Conservation (phyloP, 2,113 vertebrate genomes). For the Pelecanus crispus region DNA sequence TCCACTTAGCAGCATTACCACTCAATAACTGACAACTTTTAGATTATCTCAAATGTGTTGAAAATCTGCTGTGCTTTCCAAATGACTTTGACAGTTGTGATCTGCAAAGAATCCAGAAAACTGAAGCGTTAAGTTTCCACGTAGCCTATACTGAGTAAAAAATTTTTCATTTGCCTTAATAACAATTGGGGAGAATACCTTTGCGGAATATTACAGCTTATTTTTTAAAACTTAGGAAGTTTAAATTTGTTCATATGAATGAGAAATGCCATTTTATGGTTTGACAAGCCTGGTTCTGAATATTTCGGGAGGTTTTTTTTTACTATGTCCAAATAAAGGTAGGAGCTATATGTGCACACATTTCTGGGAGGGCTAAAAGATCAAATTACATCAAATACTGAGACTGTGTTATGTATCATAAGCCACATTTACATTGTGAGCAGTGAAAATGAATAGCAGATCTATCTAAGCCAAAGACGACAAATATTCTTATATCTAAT, state of each 20-base stretch:
- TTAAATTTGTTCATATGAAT: background rate
- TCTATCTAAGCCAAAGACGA: background rate
- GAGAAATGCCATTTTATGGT: background rate
- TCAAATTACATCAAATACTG: background rate
- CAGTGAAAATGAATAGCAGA: background rate
- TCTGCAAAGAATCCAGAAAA: background rate
- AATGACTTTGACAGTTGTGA: background rate
- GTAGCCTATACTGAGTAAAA: background rate
- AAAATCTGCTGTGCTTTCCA: background rate
- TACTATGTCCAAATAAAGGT: background rate
- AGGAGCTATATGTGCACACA: too few species aligned
- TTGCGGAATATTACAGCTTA: background rate
- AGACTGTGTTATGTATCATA: background rate
- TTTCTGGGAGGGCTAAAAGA: background rate
- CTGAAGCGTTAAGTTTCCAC: background rate
- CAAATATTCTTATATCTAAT: background rate
- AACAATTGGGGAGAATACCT: background rate
- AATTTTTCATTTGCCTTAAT: fast-evolving
- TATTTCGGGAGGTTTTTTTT: background rate
- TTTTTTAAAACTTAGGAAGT: background rate
- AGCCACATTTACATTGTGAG: background rate
- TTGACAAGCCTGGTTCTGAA: background rate
- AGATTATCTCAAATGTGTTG: background rate
- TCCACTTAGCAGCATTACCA: background rate
- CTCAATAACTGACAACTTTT: background rate